Base-by-base conservation (phyloP, 2,113 vertebrate genomes). In the Barnardius zonarius region DNA sequence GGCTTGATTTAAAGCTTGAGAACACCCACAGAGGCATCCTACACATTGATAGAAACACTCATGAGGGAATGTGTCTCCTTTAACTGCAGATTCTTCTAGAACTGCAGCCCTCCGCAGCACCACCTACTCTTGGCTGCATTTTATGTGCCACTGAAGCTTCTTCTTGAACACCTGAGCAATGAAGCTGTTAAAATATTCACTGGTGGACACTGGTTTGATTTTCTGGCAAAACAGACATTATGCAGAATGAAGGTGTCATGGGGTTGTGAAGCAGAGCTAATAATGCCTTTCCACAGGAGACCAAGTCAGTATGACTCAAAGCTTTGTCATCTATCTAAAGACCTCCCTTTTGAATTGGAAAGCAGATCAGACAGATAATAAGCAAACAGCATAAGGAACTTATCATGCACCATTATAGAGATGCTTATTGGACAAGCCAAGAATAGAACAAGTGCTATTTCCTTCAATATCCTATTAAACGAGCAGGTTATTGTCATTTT, bases 401-500 rank as follows among this genome's bases (percentile, higher is more conserved):
- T 91, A 76, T 44, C 54, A 37, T 59, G 86, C 80, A 88, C 82
- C 73, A 57, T 76, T 82, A 93, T 0, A 95, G 69, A 92, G 93
- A 96, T 76, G 92, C 93, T 94, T 94, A 96, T 95, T 95, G 95
- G 95, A 95, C 88, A 91, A 83, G 93, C 94, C 92, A 95, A 84
- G 88, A 95, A 97, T 95, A 96, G 96, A 96, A 93, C 95, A 97
- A 96, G 95, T 94, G 87, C 85, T 88, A 92, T 83, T 86, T 94
- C 93, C 87, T 95, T 76, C 96, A 92, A 87, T 85, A 95, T 78
- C 90, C 83, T 59, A 95, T 95, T 94, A 95, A 96, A 90, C 37
- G 41, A 82, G 85, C n/a, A 75, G 80, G 80, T 84, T 95, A 69
- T 90, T 72, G 49, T 31, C 55, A 68, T 86, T 94, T 95, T 84